A percentile compares a stretch with the other conserved stretches of the same genome.
phyloP scores from a whole-genome alignment of 2,888 invertebrate genomes.

The Noctua fimbriata region DNA sequence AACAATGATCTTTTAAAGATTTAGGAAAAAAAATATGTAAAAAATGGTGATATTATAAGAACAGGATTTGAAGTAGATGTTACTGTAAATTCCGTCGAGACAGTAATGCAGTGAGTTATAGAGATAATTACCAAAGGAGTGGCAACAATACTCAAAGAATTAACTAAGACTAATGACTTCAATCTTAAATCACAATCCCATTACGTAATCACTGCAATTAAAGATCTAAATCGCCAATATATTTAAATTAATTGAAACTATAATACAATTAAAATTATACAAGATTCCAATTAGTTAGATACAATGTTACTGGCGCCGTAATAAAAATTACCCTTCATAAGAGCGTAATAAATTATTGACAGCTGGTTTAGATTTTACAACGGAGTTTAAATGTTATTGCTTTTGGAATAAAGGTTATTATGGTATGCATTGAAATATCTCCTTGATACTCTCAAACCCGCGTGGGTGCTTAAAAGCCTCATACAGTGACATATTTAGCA shows the following conservation, averaged over 20 bases:
- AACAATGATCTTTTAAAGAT: background rate
- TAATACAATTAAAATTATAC: conserved; percentile 66
- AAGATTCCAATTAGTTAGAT: conserved; percentile 74
- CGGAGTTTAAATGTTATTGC: conserved; percentile 40
- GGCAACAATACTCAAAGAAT: conserved; percentile 18
- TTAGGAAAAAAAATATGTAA: background rate
- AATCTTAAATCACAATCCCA: conserved; percentile 39
- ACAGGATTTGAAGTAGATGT: background rate
- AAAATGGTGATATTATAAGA: too few species aligned
- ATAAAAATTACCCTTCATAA: conserved; percentile 78
- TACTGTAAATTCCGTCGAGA: background rate
- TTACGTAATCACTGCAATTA: conserved; percentile 45
- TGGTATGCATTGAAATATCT: conserved; percentile 61
- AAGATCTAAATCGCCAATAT: conserved; percentile 57
- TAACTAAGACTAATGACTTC: conserved; percentile 23
- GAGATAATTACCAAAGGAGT: conserved; percentile 16
- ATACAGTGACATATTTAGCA: conserved; percentile 78
- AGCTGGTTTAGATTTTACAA: conserved; percentile 56
- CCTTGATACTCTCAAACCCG: conserved; percentile 68
- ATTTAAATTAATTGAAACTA: conserved; percentile 62
- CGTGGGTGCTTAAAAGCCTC: conserved; percentile 79
- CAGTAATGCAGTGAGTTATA: background rate
- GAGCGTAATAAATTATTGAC: conserved; percentile 72
- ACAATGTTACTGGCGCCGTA: conserved; percentile 74
- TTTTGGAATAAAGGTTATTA: conserved; percentile 49